Evolutionary conservation across 1,140 invertebrate genomes (phyloP), one percentile per base, ranked within the genome.

Genomic region (Platorchestia sp.): DNA sequence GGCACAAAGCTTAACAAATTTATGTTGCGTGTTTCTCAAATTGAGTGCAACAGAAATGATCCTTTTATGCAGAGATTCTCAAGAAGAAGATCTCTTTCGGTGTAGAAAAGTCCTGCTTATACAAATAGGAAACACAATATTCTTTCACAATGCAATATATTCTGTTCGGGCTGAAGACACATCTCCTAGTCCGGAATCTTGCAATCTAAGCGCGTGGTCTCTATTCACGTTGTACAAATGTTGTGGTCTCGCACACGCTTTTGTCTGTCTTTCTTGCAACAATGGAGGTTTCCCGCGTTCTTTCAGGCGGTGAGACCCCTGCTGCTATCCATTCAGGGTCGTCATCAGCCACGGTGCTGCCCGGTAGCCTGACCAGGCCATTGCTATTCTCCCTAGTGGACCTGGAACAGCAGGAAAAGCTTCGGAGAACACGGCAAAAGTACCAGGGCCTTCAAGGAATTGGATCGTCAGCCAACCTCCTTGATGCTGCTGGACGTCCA

Each of bases 301-400:
- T 59, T 59, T 90, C 45, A 95, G 95, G 95, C 91, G 95, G 95
- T 45, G 95, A 95, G 95, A 95, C 89, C 86, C 95, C 95, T 53
- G 95, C 95, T 47, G 95, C 95, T 45, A 95, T 95, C 53, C 95
- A 95, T 47, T 95, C 95, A 75, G 95, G 95, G 0, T 95, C 95
- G 42, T 87, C 95, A 45, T 95, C 95, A 95, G 59, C 95, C 41
- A 89, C 87, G 36, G n/a, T 89, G 87, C 36, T 41, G n/a, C 43
- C 87, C 43, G 43, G n/a, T 89, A 44, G 87, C 87, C 41, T 42
- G n/a, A 44, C 87, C 43, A 41, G 7, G 10, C 87, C 87, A 89
- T 89, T 89, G 41, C 87, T 89, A 89, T 89, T 89, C 87, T 89
- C 43, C n/a, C 41, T 44, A 89, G 87, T 41, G n/a, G 27, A 44